Conservation (phyloP, 2,113 vertebrate genomes). For the Tragelaphus scriptus region DNA sequence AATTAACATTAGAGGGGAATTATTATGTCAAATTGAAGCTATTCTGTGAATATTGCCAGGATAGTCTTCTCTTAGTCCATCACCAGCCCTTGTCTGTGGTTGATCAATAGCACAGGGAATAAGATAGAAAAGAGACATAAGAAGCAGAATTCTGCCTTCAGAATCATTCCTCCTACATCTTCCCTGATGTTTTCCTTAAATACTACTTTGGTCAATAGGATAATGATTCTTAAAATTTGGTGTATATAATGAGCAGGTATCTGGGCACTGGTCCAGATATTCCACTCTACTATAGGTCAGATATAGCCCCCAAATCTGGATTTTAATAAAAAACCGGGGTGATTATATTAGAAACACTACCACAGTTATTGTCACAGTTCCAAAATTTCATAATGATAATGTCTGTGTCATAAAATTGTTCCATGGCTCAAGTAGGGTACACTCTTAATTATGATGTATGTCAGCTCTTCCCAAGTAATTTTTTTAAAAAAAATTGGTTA, state of each 20-base stretch:
- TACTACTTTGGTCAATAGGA: background rate
- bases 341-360: background rate
- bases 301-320: background rate
- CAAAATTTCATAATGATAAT: background rate
- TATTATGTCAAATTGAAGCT: background rate
- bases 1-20: conserved; percentile 20
- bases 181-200: background rate
- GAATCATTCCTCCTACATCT: background rate
- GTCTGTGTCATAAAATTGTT: background rate
- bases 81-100: background rate
- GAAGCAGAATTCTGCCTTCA: background rate
- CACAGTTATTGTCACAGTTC: background rate
- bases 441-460: background rate
- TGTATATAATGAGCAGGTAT: background rate
- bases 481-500: background rate
- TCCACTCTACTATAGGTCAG: background rate
- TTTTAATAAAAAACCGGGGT: background rate
- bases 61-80: background rate
- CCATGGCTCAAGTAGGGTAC: background rate
- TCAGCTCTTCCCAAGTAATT: background rate
- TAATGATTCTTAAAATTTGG: background rate
- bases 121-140: background rate
- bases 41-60: background rate
- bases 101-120: background rate
- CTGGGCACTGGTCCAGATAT: background rate